Conservation (phyloP, 2,113 vertebrate genomes). For the Hippolais icterina region DNA sequence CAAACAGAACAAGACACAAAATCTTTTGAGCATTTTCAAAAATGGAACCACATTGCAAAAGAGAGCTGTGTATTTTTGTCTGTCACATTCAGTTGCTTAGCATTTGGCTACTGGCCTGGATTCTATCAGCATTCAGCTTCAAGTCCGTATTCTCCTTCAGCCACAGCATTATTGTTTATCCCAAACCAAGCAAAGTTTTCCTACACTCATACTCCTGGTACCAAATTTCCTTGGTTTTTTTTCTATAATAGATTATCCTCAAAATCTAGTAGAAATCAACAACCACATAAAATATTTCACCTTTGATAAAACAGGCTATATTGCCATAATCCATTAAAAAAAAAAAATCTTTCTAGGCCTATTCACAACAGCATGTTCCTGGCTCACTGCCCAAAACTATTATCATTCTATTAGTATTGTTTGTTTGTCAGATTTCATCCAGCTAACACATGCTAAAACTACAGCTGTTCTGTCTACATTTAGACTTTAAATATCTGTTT, state of each 20-base stretch:
- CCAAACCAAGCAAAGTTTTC: neutral
- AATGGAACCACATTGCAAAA: neutral
- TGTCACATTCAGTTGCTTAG: neutral
- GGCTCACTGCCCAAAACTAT: conserved; percentile 15
- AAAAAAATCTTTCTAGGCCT: neutral
- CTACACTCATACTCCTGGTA: neutral
- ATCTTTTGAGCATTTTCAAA: conserved; percentile 1
- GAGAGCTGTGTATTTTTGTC: neutral
- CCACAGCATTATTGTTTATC: neutral
- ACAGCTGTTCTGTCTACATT: conserved; percentile 1
- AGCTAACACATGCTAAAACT: conserved; percentile 24
- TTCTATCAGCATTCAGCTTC: neutral
- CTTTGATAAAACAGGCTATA: neutral
- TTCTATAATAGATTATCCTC: neutral
- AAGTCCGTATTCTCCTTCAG: neutral
- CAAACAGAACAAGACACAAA: neutral
- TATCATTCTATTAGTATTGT: conserved; percentile 18
- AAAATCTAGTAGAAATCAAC: neutral
- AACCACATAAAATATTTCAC: neutral
- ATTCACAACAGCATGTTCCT: neutral
- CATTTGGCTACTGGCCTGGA: conserved; percentile 23
- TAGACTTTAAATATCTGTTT: neutral
- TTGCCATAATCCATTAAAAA: neutral
- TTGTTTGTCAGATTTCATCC: conserved; percentile 16
- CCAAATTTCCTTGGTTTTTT: neutral